Base-by-base conservation (phyloP, 2,888 invertebrate genomes). In the Xiphydria camelus region DNA sequence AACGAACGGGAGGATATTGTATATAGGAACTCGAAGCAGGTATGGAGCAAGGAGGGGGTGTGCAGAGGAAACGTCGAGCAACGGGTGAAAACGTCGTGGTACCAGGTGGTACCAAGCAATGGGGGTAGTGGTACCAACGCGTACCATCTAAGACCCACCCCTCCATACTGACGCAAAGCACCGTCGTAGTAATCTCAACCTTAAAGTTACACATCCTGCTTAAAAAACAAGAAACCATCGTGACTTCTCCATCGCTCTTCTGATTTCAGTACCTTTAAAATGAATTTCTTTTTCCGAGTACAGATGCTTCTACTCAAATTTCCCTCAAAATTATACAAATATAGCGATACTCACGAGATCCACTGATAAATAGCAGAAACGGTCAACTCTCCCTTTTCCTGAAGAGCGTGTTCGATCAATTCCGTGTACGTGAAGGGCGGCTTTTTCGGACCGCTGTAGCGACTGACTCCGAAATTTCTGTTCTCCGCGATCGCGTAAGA, bases 321-420 rank as follows among this genome's bases (percentile, higher is more conserved):
- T n/a, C n/a, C 23, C n/a, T 6, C 6, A 10, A n/a, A 6, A 36
- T 25, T 37, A 6, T 23, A 41, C n/a, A n/a, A n/a, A n/a, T n/a
- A n/a, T n/a, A n/a, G n/a, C n/a, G n/a, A 10, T 63, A 88, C 92
- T 91, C 79, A 93, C 93, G 92, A 91, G 67, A 94, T 93, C 93
- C 93, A 93, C 64, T 89, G 88, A 75, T 94, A 94, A 61, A 94
- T 93, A 41, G 89, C 93, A 4, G 92, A 92, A 22, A 93, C 93
- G 1, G 93, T 93, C 52, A 94, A 77, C 77, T 92, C 90, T 41
- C 92, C 89, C 66, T 86, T 88, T 73, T 93, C 93, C 59, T 86
- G 83, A 49, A 94, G 77, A 32, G 93, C 93, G 65, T 89, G 85
- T 75, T 93, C 92, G 60, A 94, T 93, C 60, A 94, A 80, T 76